These are phyloP conservation scores for Urophycis tenuis DNA, from an alignment of 2,797 vertebrate genomes.

Conservation along the genomic window DNA sequence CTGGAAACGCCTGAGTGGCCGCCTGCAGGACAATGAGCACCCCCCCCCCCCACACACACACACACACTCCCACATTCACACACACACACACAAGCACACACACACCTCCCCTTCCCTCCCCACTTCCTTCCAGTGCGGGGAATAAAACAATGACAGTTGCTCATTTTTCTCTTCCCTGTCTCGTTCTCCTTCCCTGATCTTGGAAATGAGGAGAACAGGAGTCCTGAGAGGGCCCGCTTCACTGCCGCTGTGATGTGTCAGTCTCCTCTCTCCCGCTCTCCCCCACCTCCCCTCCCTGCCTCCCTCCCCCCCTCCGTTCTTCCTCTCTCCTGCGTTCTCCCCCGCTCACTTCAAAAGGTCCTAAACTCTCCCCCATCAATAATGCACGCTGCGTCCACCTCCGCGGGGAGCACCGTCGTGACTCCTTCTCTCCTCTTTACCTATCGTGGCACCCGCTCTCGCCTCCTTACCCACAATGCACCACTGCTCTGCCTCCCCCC, in stretches of 20 bases:
- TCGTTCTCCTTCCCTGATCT: background rate
- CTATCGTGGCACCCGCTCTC: background rate
- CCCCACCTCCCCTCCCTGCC: background rate
- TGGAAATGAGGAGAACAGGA: background rate
- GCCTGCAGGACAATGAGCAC: background rate
- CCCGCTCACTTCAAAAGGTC: constrained; percentile 35
- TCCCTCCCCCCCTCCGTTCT: background rate
- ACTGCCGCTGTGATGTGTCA: background rate
- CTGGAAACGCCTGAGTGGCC: background rate
- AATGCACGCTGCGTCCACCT: constrained; percentile 37
- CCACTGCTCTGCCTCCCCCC: background rate
- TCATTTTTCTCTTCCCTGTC: background rate
- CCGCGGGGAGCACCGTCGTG: constrained; percentile 3
- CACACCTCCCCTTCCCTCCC: too few relatives aligned
- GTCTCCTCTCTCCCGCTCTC: background rate
- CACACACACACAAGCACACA: too few relatives aligned
- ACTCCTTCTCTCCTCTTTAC: constrained; percentile 11
- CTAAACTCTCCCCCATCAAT: constrained; percentile 42
- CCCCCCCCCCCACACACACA: too few relatives aligned
- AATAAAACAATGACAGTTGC: background rate
- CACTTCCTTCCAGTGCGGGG: too few relatives aligned
- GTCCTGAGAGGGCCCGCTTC: background rate
- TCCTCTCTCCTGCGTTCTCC: background rate
- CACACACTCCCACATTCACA: too few relatives aligned
- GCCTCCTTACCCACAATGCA: background rate